phyloP scores from a whole-genome alignment of 2,113 vertebrate species.

The Cettia cetti region DNA sequence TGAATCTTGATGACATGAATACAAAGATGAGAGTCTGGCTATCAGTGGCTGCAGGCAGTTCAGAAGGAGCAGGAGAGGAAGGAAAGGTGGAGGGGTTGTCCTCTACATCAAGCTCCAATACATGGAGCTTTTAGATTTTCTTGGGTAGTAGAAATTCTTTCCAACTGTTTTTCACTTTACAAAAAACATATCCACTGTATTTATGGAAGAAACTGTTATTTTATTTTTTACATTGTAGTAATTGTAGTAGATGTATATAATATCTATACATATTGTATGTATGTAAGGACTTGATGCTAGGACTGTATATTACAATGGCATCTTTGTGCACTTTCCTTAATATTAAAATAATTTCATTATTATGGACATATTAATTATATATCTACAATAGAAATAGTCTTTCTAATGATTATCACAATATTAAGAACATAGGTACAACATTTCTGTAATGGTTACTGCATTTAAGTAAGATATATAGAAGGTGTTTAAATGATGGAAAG shows the following conservation, averaged over 20 bases:
- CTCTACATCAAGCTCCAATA: neutral
- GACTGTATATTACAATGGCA: neutral
- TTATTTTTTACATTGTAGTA: constrained; percentile 31
- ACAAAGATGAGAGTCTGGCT: neutral
- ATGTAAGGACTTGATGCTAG: neutral
- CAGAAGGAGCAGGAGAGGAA: neutral
- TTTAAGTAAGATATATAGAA: constrained; percentile 48
- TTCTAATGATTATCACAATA: constrained; percentile 48
- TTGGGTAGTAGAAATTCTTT: neutral
- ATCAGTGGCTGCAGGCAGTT: neutral
- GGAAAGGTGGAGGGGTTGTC: too few species aligned
- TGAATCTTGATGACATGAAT: neutral
- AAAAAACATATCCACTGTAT: neutral
- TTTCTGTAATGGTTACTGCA: constrained; percentile 28
- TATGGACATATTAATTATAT: constrained; percentile 42
- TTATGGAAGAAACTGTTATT: constrained; percentile 2
- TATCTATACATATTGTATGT: neutral
- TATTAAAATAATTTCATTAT: constrained; percentile 54
- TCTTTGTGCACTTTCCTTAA: constrained; percentile 40
- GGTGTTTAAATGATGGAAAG: constrained; percentile 6
- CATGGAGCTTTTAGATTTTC: neutral
- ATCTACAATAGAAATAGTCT: neutral
- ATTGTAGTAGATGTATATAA: neutral
- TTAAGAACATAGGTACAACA: constrained; percentile 40
- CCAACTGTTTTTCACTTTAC: neutral